phyloP scores from a whole-genome alignment of 2,113 vertebrate species.

The Nothocercus nigrocapillus region DNA sequence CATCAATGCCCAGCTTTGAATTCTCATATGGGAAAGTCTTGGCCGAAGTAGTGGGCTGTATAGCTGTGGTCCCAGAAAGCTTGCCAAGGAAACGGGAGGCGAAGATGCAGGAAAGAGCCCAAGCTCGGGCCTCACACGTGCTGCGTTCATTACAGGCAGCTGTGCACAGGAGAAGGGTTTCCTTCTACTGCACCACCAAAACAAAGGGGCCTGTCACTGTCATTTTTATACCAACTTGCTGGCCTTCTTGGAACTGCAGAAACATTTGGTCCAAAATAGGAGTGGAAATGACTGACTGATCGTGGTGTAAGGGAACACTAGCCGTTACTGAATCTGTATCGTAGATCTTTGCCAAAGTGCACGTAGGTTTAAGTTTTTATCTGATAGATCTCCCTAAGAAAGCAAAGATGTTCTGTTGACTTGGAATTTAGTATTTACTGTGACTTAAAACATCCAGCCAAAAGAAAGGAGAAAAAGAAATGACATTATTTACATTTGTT shows the following conservation, averaged over 20 bases:
- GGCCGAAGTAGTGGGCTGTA: conserved; percentile 61
- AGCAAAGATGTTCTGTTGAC: neutral
- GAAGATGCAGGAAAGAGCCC: conserved; percentile 73
- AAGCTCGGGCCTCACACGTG: conserved; percentile 72
- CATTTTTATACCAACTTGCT: conserved; percentile 65
- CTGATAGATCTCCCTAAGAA: neutral
- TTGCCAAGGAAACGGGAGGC: conserved; percentile 76
- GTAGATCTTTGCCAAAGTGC: conserved; percentile 14
- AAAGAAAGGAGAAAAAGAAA: neutral
- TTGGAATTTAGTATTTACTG: neutral
- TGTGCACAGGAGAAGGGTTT: conserved; percentile 66
- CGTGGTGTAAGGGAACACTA: conserved; percentile 50
- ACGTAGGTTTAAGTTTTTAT: neutral
- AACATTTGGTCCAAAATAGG: conserved; percentile 48
- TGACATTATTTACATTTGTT: neutral
- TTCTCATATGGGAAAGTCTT: conserved; percentile 66
- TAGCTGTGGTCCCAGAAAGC: conserved; percentile 60
- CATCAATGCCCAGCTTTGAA: conserved; percentile 46
- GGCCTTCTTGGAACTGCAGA: conserved; percentile 57
- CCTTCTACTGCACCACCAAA: conserved; percentile 64
- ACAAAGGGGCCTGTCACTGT: conserved; percentile 47
- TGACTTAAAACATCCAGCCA: neutral
- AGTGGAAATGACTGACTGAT: conserved; percentile 54
- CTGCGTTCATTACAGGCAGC: conserved; percentile 77
- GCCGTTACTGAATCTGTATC: conserved; percentile 8